A percentile compares a stretch with the other conserved stretches of the same genome.
These are phyloP conservation scores for Petrocephalus zakoni DNA, from an alignment of 2,113 vertebrate genomes.

Conservation along the genomic window DNA sequence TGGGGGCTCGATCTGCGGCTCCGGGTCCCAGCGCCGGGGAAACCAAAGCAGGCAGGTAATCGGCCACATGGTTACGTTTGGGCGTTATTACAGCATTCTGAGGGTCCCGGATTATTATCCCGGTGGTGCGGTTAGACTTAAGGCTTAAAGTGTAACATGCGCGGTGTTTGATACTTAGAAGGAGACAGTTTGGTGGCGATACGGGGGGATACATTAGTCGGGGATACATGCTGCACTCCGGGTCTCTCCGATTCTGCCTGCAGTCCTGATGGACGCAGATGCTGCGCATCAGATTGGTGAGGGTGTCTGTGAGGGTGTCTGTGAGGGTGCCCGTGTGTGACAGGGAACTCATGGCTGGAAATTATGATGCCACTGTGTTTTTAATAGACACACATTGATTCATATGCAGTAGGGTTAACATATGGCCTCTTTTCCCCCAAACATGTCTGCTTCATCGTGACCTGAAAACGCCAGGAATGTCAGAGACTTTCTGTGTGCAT, in stretches of 20 bases:
- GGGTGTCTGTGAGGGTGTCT: no score
- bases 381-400: neutral
- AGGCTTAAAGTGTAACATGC: no score
- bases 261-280: no score
- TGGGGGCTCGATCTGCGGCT: neutral
- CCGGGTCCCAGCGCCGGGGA: neutral
- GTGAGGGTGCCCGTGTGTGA: neutral
- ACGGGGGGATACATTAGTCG: no score
- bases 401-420: neutral
- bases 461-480: no score
- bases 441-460: neutral
- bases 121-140: no score
- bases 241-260: neutral
- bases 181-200: neutral
- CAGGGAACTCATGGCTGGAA: neutral
- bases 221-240: neutral
- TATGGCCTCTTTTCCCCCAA: neutral
- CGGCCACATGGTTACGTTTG: neutral
- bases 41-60: neutral
- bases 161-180: no score
- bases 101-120: neutral
- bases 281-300: neutral
- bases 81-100: neutral
- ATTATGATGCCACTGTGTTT: neutral
- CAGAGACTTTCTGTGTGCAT: neutral